phyloP scores from a whole-genome alignment of 2,797 vertebrate species.

The Sebastes miniatus region DNA sequence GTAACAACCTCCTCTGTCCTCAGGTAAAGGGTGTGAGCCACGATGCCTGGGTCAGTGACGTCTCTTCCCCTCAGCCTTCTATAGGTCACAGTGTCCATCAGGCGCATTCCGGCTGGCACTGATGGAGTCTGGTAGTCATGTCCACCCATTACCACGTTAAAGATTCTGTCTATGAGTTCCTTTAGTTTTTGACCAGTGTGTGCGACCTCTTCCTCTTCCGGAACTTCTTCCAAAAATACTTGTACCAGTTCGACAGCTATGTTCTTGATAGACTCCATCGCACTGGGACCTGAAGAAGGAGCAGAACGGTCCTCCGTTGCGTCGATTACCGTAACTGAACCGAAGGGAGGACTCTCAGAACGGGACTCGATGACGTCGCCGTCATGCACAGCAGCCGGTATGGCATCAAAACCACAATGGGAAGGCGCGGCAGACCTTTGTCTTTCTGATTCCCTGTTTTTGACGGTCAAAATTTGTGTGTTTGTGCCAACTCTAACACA shows the following conservation, averaged over 20 bases:
- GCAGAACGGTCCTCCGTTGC: too few relatives aligned
- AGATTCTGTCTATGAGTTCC: background rate
- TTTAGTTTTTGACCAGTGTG: background rate
- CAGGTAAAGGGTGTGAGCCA: background rate
- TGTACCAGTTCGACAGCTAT: background rate
- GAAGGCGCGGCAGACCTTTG: background rate
- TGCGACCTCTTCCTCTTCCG: background rate
- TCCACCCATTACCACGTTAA: background rate
- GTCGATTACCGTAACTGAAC: too few relatives aligned
- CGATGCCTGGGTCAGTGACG: background rate
- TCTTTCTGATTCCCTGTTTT: background rate
- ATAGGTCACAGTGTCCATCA: too few relatives aligned
- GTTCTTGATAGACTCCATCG: background rate
- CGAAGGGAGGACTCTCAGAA: background rate
- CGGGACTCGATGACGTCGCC: background rate
- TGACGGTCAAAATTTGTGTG: background rate
- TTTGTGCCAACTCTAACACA: background rate
- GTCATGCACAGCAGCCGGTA: too few relatives aligned
- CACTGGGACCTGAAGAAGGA: background rate
- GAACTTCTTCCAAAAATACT: background rate
- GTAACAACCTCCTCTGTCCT: conserved; percentile 4
- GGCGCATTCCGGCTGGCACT: background rate
- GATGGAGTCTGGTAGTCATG: background rate
- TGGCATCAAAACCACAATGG: background rate
- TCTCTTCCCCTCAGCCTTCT: background rate